Evolutionary conservation across 2,113 vertebrate species (phyloP), one percentile per base, ranked within the genome.

Genomic region (Malurus melanocephalus): DNA sequence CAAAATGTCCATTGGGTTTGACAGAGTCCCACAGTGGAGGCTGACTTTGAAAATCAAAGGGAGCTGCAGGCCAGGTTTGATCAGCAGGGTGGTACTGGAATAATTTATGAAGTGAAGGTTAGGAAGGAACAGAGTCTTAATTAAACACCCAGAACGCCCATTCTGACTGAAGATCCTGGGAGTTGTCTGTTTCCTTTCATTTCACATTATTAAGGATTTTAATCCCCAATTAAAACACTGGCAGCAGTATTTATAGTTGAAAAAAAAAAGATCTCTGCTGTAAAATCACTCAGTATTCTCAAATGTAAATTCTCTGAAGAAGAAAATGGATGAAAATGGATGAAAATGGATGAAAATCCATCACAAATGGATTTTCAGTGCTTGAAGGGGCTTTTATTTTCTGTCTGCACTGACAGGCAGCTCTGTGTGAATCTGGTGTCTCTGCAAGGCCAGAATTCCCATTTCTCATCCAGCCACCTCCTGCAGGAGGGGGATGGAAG

Each of bases 341-440:
- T 33, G 33, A 33, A 33, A 33, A 33, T 33, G 33, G 33, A 33
- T 33, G 33, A 33, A 33, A 33, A 33, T 33, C 33, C 32, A 13
- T 49, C 60, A 46, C 48, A 45, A 19, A 6, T 2, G 13, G 11
- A 32, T 24, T 13, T 52, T 67, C 43, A 2, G 9, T 42, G 59
- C 46, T 77, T 17, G 26, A 12, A 60, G 68, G 60, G 43, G 9
- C 2, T 56, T 66, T 60, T 21, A 1, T 38, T 48, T 17, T 65
- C 30, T 24, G 0, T 20, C 16, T 10, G 42, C 27, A 2, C 64
- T n/a, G 59, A 2, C 3, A 16, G 42, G 17, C 5, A 1, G 12
- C 65, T 16, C 26, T 48, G 38, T 52, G 80, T 64, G 32, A 7
- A 2, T 28, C 62, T 35, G 48, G 13, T 26, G 23, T 5, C 2